Evolutionary conservation across 2,113 vertebrate genomes (phyloP), one percentile per base, ranked within the genome.

Genomic region (Calidris pugnax): DNA sequence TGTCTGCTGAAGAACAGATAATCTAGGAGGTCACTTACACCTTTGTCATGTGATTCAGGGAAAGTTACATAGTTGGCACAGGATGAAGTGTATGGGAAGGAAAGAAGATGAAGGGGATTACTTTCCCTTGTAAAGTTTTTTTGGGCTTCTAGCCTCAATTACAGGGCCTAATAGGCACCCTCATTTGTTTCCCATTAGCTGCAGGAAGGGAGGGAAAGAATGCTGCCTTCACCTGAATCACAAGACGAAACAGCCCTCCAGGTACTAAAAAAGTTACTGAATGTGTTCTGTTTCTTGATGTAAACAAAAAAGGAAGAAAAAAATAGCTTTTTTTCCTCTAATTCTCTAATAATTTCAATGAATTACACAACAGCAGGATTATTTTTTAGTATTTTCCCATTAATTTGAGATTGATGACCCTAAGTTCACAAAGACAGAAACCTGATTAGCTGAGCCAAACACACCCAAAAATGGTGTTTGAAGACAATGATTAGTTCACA

Each of bases 151-250:
- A 63, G 5, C 10, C 72, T 83, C 67, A 66, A 9, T 37, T 91
- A 48, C 33, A 48, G 71, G 16, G 18, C 32, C 20, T 84, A 59
- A 75, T 43, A 19, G 37, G n/a, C 12, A 55, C 43, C 15, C 22
- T 82, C 32, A 51, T 91, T 97, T 94, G 47, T 87, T 87, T 94
- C 30, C 66, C 20, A 68, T 91, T 90, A 87, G 20, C 23, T 64
- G 35, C 35, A 79, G 51, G 55, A 93, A 85, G 19, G 7, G 14
- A 59, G 74, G 37, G 27, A 32, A 45, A 75, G 89, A 87, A 35
- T 0, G 0, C 7, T 63, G 23, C 71, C 35, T 73, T 60, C 57
- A 60, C 74, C 60, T 68, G 77, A 93, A 64, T 14, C n/a, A 47
- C 1, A 5, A 59, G 56, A 55, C 37, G 60, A 74, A 96, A 85